These are phyloP conservation scores for Melanocharis versteri DNA, from an alignment of 2,113 vertebrate genomes.

Conservation along the genomic window DNA sequence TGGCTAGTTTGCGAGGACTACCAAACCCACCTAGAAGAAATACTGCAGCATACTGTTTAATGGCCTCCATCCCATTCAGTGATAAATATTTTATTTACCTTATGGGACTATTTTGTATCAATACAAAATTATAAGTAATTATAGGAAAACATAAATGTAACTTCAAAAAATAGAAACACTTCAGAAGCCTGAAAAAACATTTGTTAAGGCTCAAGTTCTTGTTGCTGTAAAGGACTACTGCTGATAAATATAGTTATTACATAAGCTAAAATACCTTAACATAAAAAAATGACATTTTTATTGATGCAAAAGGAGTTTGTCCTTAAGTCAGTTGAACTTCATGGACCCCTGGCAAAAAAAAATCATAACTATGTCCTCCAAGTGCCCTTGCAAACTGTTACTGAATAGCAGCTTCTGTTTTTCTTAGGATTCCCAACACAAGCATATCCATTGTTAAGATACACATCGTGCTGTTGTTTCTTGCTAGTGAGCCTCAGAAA, in stretches of 20 bases:
- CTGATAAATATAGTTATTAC: not conserved
- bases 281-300: not conserved
- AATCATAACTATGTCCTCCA: not conserved
- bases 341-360: not conserved
- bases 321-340: not conserved
- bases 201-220: not conserved
- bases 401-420: not conserved
- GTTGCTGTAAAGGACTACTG: not conserved
- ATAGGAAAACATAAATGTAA: not conserved
- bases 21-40: not conserved
- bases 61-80: not conserved
- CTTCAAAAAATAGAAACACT: not conserved
- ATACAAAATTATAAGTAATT: not conserved
- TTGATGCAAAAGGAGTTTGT: not conserved
- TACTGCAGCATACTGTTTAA: not conserved
- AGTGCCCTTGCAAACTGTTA: not conserved
- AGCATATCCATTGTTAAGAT: not conserved
- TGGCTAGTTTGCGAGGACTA: not conserved
- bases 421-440: not conserved
- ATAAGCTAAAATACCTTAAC: not conserved
- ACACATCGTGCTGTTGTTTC: not conserved
- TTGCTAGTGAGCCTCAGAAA: not conserved
- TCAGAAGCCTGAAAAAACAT: not conserved
- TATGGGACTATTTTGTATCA: not conserved
- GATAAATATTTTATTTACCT: not conserved